Evolutionary conservation across 2,888 invertebrate genomes (phyloP).

Genomic region (Odontocolon sp.): DNA sequence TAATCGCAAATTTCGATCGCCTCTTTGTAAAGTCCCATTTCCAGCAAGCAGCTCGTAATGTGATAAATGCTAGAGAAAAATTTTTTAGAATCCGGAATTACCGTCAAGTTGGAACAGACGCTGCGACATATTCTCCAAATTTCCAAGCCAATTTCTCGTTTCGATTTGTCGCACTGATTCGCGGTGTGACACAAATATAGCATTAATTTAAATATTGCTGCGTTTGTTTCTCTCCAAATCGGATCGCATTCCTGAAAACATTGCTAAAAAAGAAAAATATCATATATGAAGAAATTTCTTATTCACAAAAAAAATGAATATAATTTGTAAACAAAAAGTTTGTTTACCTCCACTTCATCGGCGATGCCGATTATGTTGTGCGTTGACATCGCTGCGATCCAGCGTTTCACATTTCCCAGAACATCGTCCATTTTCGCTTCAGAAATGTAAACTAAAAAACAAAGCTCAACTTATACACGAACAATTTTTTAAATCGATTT

Average conservation of each 20-base stretch:
- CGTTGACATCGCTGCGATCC: slow-evolving; percentile 29
- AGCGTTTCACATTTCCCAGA: slow-evolving; percentile 28
- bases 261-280: neutral
- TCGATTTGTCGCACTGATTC: slow-evolving; percentile 62
- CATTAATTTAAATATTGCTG: slow-evolving; percentile 68
- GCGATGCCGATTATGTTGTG: slow-evolving; percentile 15
- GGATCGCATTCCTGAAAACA: slow-evolving; percentile 61
- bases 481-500: neutral
- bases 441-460: neutral
- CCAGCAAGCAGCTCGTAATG: slow-evolving; percentile 68
- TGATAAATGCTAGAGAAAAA: slow-evolving; percentile 72
- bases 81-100: slow-evolving; percentile 65
- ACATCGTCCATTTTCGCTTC: slow-evolving; percentile 25
- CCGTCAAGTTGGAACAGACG: slow-evolving; percentile 63
- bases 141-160: slow-evolving; percentile 56
- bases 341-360: slow-evolving; percentile 48
- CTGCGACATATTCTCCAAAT: slow-evolving; percentile 63
- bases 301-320: neutral
- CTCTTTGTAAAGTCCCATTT: slow-evolving; percentile 65
- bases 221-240: slow-evolving; percentile 52
- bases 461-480: neutral
- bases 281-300: neutral
- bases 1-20: slow-evolving; percentile 66
- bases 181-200: slow-evolving; percentile 68
- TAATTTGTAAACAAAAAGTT: neutral